A percentile compares a stretch with the other conserved stretches of the same genome.
phyloP scores from a whole-genome alignment of 2,113 vertebrate species.

The Perca schrenkii region DNA sequence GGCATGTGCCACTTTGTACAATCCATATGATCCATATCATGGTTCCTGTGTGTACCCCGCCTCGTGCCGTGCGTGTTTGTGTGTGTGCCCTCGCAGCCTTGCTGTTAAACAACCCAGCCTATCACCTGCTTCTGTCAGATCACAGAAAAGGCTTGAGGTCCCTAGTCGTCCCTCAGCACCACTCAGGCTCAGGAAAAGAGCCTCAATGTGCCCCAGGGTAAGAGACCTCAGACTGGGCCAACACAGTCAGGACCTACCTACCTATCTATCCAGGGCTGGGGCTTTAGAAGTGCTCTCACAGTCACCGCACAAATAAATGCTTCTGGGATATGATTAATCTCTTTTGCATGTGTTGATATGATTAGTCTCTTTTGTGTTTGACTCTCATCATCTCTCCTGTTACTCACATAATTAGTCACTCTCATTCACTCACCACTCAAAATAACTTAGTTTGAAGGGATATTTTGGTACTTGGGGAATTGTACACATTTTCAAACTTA shows the following conservation, averaged over 20 bases:
- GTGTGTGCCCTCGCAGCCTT: slow-evolving; percentile 84
- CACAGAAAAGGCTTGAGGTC: slow-evolving; percentile 86
- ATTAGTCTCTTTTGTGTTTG: slow-evolving; percentile 11
- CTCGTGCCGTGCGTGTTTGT: slow-evolving; percentile 55
- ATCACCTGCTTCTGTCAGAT: slow-evolving; percentile 93
- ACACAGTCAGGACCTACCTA: slow-evolving; percentile 20
- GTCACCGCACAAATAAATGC: background rate
- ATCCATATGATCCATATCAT: slow-evolving; percentile 32
- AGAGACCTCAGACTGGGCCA: slow-evolving; percentile 75
- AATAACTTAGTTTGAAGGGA: slow-evolving; percentile 47
- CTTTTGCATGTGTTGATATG: background rate
- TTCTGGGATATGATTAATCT: background rate
- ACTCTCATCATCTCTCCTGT: slow-evolving; percentile 26
- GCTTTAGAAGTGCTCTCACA: slow-evolving; percentile 2
- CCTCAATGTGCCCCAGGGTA: slow-evolving; percentile 87
- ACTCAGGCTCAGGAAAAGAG: slow-evolving; percentile 84
- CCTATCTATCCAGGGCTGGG: background rate
- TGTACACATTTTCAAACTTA: background rate
- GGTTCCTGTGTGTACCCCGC: slow-evolving; percentile 40
- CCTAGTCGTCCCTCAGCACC: slow-evolving; percentile 75
- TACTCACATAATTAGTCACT: slow-evolving; percentile 36
- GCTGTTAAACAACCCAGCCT: slow-evolving; percentile 96
- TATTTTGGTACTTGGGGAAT: slow-evolving; percentile 48
- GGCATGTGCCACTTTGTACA: slow-evolving; percentile 36
- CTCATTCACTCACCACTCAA: slow-evolving; percentile 37